Evolutionary conservation across 2,888 invertebrate species (phyloP).

Genomic region (Eudemis profundana): DNA sequence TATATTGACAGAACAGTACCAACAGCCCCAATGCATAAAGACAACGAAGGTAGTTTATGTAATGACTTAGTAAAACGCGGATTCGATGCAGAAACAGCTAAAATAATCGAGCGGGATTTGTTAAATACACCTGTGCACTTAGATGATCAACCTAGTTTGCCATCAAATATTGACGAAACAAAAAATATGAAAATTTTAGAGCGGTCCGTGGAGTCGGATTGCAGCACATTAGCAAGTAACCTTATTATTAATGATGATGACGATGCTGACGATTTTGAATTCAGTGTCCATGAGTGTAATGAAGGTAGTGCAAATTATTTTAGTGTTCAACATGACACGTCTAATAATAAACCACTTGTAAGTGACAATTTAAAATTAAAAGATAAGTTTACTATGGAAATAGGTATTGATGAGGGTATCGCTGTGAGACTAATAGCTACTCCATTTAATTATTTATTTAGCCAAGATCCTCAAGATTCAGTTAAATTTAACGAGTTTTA

Average conservation of each 20-base stretch:
- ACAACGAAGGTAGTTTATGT: slow-evolving; percentile 60
- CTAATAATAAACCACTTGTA: slow-evolving; percentile 50
- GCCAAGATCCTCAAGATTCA: slow-evolving; percentile 56
- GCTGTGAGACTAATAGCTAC: slow-evolving; percentile 71
- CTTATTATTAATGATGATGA: slow-evolving; percentile 59
- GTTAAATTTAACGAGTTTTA: slow-evolving; percentile 55
- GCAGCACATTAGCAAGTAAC: slow-evolving; percentile 51
- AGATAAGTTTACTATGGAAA: slow-evolving; percentile 76
- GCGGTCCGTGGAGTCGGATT: slow-evolving; percentile 41
- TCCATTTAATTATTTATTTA: slow-evolving; percentile 60
- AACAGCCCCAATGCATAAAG: not conserved
- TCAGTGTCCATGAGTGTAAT: slow-evolving; percentile 67
- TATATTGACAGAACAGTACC: slow-evolving; percentile 63
- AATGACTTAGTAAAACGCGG: slow-evolving; percentile 74
- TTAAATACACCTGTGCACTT: slow-evolving; percentile 62
- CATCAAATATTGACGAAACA: slow-evolving; percentile 42
- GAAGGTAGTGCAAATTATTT: slow-evolving; percentile 69
- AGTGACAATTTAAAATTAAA: slow-evolving; percentile 61
- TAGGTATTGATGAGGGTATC: slow-evolving; percentile 73
- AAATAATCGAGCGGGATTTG: slow-evolving; percentile 77
- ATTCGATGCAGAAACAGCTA: slow-evolving; percentile 77
- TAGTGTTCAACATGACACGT: slow-evolving; percentile 58
- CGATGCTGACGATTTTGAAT: slow-evolving; percentile 67
- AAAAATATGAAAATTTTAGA: slow-evolving; percentile 46
- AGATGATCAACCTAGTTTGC: slow-evolving; percentile 45